phyloP scores from a whole-genome alignment of 2,888 invertebrate genomes.

The Neoitamus cyanurus region DNA sequence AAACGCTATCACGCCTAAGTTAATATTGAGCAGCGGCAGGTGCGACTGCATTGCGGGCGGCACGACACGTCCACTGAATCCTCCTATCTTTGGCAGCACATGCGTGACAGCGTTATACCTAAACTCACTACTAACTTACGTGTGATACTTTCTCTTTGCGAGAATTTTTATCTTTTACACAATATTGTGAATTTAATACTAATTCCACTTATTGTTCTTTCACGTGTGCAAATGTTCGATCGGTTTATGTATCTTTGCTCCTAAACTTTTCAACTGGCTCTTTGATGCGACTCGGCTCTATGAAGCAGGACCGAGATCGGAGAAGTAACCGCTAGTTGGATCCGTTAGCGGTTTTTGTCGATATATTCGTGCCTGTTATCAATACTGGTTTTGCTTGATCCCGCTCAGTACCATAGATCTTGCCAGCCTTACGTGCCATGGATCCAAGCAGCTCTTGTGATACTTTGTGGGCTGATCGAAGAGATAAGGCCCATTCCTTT shows the following conservation, averaged over 20 bases:
- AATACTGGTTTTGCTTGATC: conserved; percentile 54
- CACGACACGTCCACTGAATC: not conserved
- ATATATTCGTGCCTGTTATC: conserved; percentile 49
- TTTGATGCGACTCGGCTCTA: conserved; percentile 56
- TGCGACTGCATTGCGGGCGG: not conserved
- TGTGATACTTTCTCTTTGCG: not conserved
- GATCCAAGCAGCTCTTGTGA: conserved; percentile 95
- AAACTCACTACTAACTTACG: conserved; percentile 28
- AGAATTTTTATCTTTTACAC: conserved; percentile 11
- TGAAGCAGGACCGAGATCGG: conserved; percentile 57
- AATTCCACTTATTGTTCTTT: conserved; percentile 32
- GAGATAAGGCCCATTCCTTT: conserved; percentile 97
- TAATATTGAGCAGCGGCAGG: conserved; percentile 22
- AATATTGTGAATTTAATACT: conserved; percentile 31
- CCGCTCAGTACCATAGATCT: conserved; percentile 91
- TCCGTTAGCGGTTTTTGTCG: conserved; percentile 55
- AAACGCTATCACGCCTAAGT: conserved; percentile 7
- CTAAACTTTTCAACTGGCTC: conserved; percentile 54
- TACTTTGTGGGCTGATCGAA: conserved; percentile 95
- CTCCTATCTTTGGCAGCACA: conserved; percentile 20
- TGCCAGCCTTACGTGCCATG: conserved; percentile 98
- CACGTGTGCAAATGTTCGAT: conserved; percentile 28
- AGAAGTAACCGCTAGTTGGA: conserved; percentile 56
- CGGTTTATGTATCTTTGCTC: conserved; percentile 55
- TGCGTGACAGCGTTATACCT: conserved; percentile 25